Base-by-base conservation (phyloP, 2,797 vertebrate species). In the Serranus cabrilla region DNA sequence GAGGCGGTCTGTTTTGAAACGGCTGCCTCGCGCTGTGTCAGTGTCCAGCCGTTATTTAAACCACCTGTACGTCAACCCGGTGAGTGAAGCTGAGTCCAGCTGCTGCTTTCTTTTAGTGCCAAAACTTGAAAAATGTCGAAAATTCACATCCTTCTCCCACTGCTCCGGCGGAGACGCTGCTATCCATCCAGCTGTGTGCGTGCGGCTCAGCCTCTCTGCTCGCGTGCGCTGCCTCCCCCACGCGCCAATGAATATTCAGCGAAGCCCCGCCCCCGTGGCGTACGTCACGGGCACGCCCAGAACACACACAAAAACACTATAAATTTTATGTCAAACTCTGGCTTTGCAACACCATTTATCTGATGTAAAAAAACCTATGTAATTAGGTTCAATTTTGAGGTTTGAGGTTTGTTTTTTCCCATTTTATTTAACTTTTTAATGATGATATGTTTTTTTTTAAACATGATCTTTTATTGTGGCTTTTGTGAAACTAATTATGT, bases 241-340 rank as follows among this genome's bases (percentile, higher is more conserved):
- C 77, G 45, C 66, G 50, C 27, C 9, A 0, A 71, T 86, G 82
- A 90, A 84, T 90, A 92, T 90, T 73, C 76, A 87, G 54, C 0
- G 0, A 5, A 25, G 9, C 72, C 78, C 11, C 89, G 81, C 92
- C 91, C 84, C 84, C 17, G 0, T 37, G n/a, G 43, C 39, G 61
- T 50, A 69, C 13, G 40, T 49, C 12, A 46, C 21, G 9, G 12
- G 2, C 52, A 74, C 79, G 72, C 69, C 73, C 47, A 8, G 16
- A 65, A 54, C 23, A n/a, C 4, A 43, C 1, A 45, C 2, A 18
- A 17, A 45, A 46, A 27, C 14, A 16, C 37, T 14, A 1, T 12
- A 12, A 1, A 31, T 17, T 42, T 49, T 0, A 17, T 39, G 34
- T 40, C 31, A 39, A 7, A 46, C n/a, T 27, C 18, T 11, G 16